These are phyloP conservation scores for Camponotus floridanus DNA, from an alignment of 1,140 invertebrate species.

Conservation along the genomic window DNA sequence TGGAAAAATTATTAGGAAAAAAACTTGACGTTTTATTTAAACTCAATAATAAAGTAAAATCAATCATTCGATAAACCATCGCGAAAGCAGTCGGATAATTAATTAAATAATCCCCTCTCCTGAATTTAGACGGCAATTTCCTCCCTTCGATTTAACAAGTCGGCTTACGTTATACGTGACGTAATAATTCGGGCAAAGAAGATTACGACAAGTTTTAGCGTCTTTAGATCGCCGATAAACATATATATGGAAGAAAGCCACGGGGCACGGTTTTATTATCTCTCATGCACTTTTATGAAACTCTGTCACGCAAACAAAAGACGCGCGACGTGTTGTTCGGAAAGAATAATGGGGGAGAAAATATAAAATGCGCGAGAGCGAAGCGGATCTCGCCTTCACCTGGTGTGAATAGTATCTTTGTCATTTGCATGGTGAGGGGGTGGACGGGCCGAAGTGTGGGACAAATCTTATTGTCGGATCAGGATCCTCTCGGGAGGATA, in stretches of 20 bases:
- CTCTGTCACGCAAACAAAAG: constrained; percentile 19
- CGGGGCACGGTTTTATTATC: constrained; percentile 52
- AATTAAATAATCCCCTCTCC: background rate
- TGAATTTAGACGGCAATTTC: background rate
- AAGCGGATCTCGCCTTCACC: constrained; percentile 14
- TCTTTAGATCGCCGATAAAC: constrained; percentile 26
- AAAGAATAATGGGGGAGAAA: constrained; percentile 64
- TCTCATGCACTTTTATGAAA: constrained; percentile 57
- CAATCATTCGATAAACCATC: background rate
- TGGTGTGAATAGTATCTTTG: constrained; percentile 56
- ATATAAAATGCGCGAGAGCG: constrained; percentile 53
- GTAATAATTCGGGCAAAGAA: background rate
- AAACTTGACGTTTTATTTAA: background rate
- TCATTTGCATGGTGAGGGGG: constrained; percentile 12
- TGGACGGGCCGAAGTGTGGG: background rate
- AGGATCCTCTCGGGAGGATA: background rate
- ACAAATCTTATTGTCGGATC: constrained; percentile 50
- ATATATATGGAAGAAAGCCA: background rate
- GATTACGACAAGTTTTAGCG: background rate
- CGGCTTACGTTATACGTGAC: background rate
- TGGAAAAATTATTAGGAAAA: constrained; percentile 17
- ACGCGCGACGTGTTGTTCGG: background rate
- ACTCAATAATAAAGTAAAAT: too few relatives aligned
- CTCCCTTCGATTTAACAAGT: background rate
- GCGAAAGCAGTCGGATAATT: too few relatives aligned